These are phyloP conservation scores for Maconellicoccus hirsutus DNA, from an alignment of 1,140 invertebrate species.

Conservation along the genomic window DNA sequence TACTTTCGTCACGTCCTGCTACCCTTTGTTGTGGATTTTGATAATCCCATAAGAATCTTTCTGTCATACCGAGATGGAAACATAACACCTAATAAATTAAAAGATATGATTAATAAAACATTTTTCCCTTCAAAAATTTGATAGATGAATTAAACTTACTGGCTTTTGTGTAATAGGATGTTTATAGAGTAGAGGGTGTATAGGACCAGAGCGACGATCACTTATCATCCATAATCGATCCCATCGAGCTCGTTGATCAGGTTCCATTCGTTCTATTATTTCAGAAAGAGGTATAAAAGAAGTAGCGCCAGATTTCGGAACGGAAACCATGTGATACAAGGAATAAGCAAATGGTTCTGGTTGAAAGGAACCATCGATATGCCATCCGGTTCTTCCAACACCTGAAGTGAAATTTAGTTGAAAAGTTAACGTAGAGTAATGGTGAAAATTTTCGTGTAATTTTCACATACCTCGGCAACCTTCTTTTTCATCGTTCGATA, in stretches of 20 bases:
- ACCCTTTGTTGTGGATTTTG: conserved; percentile 32
- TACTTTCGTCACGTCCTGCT: conserved; percentile 34
- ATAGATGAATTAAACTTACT: conserved; percentile 25
- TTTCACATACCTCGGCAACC: conserved; percentile 35
- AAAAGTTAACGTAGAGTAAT: no score
- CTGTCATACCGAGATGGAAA: conserved; percentile 41
- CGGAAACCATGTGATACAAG: conserved; percentile 37
- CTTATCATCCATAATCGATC: conserved; percentile 38
- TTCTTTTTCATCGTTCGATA: conserved; percentile 39
- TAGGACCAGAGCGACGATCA: conserved; percentile 33
- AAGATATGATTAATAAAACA: conserved; percentile 13
- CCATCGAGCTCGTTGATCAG: conserved; percentile 34
- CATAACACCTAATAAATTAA: conserved; percentile 36
- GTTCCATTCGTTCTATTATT: conserved; percentile 35
- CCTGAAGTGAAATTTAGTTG: no score
- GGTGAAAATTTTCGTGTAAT: no score
- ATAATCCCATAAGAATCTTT: conserved; percentile 37
- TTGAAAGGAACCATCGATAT: conserved; percentile 42
- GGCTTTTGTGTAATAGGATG: conserved; percentile 31
- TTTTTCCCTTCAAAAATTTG: background rate
- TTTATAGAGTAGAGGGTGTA: conserved; percentile 39
- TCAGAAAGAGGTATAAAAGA: conserved; percentile 39
- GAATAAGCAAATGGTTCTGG: conserved; percentile 38
- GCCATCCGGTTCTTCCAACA: conserved; percentile 41
- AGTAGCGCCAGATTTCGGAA: conserved; percentile 37